These are phyloP conservation scores for Scomber japonicus DNA, from an alignment of 2,113 vertebrate species.

Conservation along the genomic window DNA sequence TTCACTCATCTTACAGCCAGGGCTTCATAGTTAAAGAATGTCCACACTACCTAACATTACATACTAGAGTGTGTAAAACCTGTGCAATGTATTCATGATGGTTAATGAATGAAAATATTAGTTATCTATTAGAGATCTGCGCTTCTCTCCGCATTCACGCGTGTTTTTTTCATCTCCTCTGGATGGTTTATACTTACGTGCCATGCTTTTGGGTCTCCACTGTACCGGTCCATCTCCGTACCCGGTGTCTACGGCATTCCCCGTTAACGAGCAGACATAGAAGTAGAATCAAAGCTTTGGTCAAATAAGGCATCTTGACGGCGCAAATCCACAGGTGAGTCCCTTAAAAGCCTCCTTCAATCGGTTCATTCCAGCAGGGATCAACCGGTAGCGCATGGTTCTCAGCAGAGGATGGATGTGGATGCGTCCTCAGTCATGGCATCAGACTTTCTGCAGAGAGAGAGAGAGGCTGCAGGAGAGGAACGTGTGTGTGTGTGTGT, in stretches of 20 bases:
- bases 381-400: constrained; percentile 77
- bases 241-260: constrained; percentile 87
- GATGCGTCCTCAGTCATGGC: constrained; percentile 45
- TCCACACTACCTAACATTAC: not conserved
- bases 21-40: not conserved
- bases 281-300: constrained; percentile 85
- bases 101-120: not conserved
- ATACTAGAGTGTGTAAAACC: no score
- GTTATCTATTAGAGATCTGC: no score
- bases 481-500: not conserved
- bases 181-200: constrained; percentile 83
- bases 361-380: constrained; percentile 59
- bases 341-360: constrained; percentile 68
- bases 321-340: constrained; percentile 72
- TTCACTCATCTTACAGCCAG: not conserved
- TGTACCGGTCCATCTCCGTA: constrained; percentile 88
- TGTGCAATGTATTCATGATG: not conserved
- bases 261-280: constrained; percentile 87
- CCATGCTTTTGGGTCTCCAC: constrained; percentile 85
- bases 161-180: not conserved
- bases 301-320: constrained; percentile 88
- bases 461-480: constrained; percentile 20
- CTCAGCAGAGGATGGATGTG: constrained; percentile 34
- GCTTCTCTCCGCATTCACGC: not conserved
- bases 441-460: constrained; percentile 22